A percentile compares a stretch with the other conserved stretches of the same genome.
Evolutionary conservation across 2,888 invertebrate genomes (phyloP).

Genomic region (Neoascia interrupta): DNA sequence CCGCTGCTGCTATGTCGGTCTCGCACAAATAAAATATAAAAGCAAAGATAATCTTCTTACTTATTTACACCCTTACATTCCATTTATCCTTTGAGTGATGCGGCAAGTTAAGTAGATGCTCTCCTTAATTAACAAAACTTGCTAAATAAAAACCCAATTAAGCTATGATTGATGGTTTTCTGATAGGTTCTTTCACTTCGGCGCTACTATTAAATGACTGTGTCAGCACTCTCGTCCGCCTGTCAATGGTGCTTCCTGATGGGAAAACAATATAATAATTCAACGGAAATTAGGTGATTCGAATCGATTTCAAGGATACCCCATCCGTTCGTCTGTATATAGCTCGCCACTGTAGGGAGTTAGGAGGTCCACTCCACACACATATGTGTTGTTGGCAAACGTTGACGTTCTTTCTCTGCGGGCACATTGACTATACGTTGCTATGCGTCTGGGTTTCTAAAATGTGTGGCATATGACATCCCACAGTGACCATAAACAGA

Average conservation of each 20-base stretch:
- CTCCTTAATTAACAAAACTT: conserved; percentile 48
- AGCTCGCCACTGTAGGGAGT: not conserved
- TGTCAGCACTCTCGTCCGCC: not conserved
- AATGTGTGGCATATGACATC: conserved; percentile 52
- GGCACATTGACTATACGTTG: conserved; percentile 22
- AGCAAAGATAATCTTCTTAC: too few relatives aligned
- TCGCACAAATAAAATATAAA: too few relatives aligned
- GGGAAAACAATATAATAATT: conserved; percentile 51
- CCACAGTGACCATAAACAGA: conserved; percentile 59
- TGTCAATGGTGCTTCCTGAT: conserved; percentile 13
- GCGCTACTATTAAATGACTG: conserved; percentile 23
- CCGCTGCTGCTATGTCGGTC: too few relatives aligned
- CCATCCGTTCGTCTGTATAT: not conserved
- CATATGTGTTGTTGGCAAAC: not conserved
- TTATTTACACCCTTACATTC: too few relatives aligned
- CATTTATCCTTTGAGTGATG: too few relatives aligned
- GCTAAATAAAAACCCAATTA: conserved; percentile 47
- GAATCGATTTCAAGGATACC: conserved; percentile 48
- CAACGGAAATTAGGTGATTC: conserved; percentile 52
- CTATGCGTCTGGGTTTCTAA: conserved; percentile 3
- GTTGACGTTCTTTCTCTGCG: not conserved
- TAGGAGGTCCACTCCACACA: not conserved
- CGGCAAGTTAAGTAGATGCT: conserved; percentile 49
- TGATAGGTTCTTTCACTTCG: conserved; percentile 18
- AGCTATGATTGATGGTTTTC: conserved; percentile 50